These are phyloP conservation scores for Lepidochrysops patricia DNA, from an alignment of 2,888 invertebrate genomes.

Conservation along the genomic window DNA sequence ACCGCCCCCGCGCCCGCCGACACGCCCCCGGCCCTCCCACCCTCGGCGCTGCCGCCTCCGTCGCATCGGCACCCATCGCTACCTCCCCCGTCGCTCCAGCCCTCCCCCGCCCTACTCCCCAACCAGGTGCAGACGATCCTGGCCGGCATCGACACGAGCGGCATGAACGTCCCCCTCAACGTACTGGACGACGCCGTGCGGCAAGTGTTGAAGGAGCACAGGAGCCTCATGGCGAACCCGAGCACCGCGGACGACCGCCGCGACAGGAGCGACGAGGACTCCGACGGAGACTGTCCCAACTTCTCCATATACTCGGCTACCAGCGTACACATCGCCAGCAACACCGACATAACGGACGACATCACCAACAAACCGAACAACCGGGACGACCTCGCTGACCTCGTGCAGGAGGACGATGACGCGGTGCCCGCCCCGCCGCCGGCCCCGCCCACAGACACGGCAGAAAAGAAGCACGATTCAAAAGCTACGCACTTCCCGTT, in stretches of 20 bases:
- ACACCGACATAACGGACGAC: constrained; percentile 31
- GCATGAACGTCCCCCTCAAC: constrained; percentile 36
- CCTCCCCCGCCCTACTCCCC: constrained; percentile 19
- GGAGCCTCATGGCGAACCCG: constrained; percentile 36
- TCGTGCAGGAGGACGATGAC: constrained; percentile 43
- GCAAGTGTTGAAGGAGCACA: constrained; percentile 52
- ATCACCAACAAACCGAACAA: constrained; percentile 20
- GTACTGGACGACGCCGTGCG: constrained; percentile 52
- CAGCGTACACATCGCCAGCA: constrained; percentile 82
- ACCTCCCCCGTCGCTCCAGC: constrained; percentile 17
- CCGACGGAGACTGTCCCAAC: constrained; percentile 86
- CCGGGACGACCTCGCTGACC: constrained; percentile 33
- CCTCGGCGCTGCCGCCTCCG: constrained; percentile 17
- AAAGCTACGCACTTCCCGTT: constrained; percentile 14
- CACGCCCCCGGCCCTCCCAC: constrained; percentile 6
- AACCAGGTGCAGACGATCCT: constrained; percentile 33
- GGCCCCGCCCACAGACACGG: not conserved
- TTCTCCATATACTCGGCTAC: constrained; percentile 89
- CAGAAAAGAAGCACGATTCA: not conserved
- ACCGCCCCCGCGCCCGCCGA: constrained; percentile 15
- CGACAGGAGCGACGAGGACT: constrained; percentile 57
- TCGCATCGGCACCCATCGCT: too few species aligned
- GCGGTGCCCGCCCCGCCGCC: constrained; percentile 23
- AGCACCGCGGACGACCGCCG: constrained; percentile 25
- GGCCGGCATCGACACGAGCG: constrained; percentile 35